Conservation (phyloP, 2,113 vertebrate species). For the human region GRCh38 chr11:84367501-84368000, state of each 20-base stretch:
- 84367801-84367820: neutral
- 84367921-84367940: neutral
- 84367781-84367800: neutral
- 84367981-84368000: neutral
- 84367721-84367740: neutral
- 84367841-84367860: neutral
- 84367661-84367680: neutral
- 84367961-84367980: neutral
- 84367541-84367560: neutral
- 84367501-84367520: neutral
- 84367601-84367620: neutral
- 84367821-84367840: neutral
- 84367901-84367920: neutral
- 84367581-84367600: neutral
- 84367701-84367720: neutral
- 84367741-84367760: neutral
- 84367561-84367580: neutral
- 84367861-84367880: neutral
- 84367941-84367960: neutral
- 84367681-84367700: neutral
- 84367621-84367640: neutral
- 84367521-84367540: neutral
- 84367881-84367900: neutral
- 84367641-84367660: neutral
- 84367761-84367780: neutral